Evolutionary conservation across 2,888 invertebrate species (phyloP).

Genomic region (Abrostola triplasia): DNA sequence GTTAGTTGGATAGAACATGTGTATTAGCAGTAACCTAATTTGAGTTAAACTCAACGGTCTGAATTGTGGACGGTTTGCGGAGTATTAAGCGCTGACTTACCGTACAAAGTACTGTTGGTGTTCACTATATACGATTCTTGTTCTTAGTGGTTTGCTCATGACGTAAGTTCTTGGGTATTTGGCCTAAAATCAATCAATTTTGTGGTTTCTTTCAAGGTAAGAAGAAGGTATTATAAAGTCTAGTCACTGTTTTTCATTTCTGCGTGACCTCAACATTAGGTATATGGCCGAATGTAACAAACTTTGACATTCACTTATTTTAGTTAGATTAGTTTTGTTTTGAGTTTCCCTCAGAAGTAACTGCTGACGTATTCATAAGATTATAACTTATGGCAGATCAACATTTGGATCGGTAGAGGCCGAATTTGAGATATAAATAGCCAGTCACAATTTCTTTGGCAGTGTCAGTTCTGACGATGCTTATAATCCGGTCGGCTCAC

Average conservation of each 20-base stretch:
- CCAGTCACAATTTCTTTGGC: slow-evolving; percentile 30
- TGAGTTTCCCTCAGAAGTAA: background rate
- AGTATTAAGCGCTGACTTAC: background rate
- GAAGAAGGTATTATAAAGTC: too few relatives aligned
- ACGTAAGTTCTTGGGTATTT: too few relatives aligned
- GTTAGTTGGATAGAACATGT: too few relatives aligned
- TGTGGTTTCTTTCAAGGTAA: too few relatives aligned
- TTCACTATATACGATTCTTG: too few relatives aligned
- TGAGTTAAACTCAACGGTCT: background rate
- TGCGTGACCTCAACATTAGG: too few relatives aligned
- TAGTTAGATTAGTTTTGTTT: slow-evolving; percentile 39
- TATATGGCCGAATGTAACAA: slow-evolving; percentile 4
- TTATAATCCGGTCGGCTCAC: slow-evolving; percentile 17
- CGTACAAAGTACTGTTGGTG: slow-evolving; percentile 1
- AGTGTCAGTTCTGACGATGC: slow-evolving; percentile 22
- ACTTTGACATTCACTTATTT: slow-evolving; percentile 37
- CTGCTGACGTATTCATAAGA: slow-evolving; percentile 19
- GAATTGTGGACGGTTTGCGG: background rate
- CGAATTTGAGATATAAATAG: slow-evolving; percentile 26
- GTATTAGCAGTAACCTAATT: background rate
- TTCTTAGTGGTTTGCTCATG: too few relatives aligned
- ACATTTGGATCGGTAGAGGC: slow-evolving; percentile 11
- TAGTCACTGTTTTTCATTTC: too few relatives aligned
- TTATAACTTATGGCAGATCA: slow-evolving; percentile 10
- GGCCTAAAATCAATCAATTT: too few relatives aligned